Percentiles rank a stretch among this genome's conserved stretches.
Conservation (phyloP, 2,888 invertebrate genomes). For the Ormia ochracea region DNA sequence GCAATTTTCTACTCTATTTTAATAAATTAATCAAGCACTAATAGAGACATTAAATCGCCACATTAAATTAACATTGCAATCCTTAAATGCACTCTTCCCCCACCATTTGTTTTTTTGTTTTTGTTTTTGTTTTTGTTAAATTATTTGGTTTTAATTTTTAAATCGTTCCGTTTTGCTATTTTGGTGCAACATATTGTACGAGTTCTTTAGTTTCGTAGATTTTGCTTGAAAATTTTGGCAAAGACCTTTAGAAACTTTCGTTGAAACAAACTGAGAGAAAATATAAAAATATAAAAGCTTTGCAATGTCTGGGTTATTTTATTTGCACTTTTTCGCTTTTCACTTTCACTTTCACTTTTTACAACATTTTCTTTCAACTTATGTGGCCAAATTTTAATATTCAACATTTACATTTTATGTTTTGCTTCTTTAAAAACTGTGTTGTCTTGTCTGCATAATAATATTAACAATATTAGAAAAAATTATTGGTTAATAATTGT, state of each 20-base stretch:
- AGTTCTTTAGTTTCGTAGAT: neutral
- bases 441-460: neutral
- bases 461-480: constrained; percentile 15
- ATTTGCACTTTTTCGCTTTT: constrained; percentile 37
- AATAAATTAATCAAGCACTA: neutral
- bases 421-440: neutral
- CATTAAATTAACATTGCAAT: too few relatives aligned
- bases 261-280: neutral
- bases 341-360: constrained; percentile 51
- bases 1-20: neutral
- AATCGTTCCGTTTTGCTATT: neutral
- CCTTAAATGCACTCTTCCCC: too few relatives aligned
- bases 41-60: too few relatives aligned
- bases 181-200: constrained; percentile 41
- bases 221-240: constrained; percentile 1
- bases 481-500: constrained; percentile 23
- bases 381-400: neutral
- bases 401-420: constrained; percentile 8
- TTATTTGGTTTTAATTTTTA: neutral
- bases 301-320: constrained; percentile 29
- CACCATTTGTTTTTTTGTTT: neutral
- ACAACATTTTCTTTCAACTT: constrained; percentile 6
- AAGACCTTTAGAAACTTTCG: constrained; percentile 26
- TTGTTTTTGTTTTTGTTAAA: neutral
- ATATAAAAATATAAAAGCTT: constrained; percentile 37